Evolutionary conservation across 2,113 vertebrate genomes (phyloP).

Genomic region (Orycteropus afer): DNA sequence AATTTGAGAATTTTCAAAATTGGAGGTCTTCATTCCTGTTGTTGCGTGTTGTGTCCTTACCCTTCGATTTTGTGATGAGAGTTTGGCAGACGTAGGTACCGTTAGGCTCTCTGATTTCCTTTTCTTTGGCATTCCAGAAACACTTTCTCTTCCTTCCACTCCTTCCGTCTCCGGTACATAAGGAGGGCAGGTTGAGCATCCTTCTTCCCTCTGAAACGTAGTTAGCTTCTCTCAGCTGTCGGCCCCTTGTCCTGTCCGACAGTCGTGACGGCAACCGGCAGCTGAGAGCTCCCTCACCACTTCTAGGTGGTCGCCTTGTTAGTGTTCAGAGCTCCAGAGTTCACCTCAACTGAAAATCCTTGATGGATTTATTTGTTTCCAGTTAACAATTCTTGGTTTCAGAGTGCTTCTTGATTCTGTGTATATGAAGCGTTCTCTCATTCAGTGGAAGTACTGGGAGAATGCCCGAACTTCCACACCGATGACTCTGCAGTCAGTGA

Average conservation of each 20-base stretch:
- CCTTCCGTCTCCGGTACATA: neutral
- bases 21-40: neutral
- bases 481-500: neutral
- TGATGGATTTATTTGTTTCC: neutral
- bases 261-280: too few species aligned
- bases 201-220: neutral
- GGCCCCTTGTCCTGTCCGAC: neutral
- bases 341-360: neutral
- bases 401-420: neutral
- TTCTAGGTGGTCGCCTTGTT: neutral
- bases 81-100: neutral
- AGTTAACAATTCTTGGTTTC: neutral
- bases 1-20: neutral
- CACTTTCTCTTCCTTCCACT: neutral
- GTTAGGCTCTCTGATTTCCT: neutral
- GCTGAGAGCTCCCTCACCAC: neutral
- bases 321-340: neutral
- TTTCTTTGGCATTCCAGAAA: neutral
- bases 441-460: neutral
- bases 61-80: neutral
- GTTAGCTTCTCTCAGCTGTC: neutral
- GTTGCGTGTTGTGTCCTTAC: neutral
- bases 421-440: neutral
- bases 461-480: neutral
- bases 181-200: neutral